Conservation (phyloP, 2,888 invertebrate species). For the Sinohyriopsis cumingii region DNA sequence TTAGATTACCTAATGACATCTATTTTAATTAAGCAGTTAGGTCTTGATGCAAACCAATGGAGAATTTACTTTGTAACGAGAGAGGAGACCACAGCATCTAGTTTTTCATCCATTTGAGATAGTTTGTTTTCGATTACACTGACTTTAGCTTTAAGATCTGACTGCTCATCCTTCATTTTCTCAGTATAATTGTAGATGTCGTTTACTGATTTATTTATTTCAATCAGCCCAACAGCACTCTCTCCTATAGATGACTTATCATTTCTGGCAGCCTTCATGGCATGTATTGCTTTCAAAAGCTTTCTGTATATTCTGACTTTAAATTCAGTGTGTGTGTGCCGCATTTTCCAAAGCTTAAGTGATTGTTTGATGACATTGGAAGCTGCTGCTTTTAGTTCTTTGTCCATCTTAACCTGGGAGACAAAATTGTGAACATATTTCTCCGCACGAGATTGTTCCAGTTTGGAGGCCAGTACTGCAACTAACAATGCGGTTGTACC, state of each 20-base stretch:
- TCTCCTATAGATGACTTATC: conserved; percentile 53
- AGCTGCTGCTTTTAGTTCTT: conserved; percentile 55
- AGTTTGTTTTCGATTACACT: conserved; percentile 45
- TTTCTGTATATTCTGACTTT: conserved; percentile 49
- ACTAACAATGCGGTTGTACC: conserved; percentile 60
- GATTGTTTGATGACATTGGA: conserved; percentile 60
- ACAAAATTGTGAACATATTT: conserved; percentile 64
- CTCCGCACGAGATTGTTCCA: conserved; percentile 60
- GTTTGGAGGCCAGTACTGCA: conserved; percentile 57
- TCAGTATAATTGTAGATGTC: conserved; percentile 49
- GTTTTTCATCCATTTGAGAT: conserved; percentile 41
- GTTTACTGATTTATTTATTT: conserved; percentile 49
- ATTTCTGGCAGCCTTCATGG: conserved; percentile 54
- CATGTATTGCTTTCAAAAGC: conserved; percentile 47
- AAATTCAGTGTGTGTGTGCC: conserved; percentile 22
- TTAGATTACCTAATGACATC: no score
- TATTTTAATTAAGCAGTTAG: no score
- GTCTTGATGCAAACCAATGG: no score
- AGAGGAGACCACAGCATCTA: conserved; percentile 34
- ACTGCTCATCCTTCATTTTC: conserved; percentile 44
- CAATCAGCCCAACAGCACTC: conserved; percentile 53
- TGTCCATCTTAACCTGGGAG: conserved; percentile 56
- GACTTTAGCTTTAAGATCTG: conserved; percentile 37
- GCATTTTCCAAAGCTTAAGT: conserved; percentile 52
- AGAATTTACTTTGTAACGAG: no score